Conservation (phyloP, 2,797 vertebrate genomes). For the Catamblyrhynchus diadema region DNA sequence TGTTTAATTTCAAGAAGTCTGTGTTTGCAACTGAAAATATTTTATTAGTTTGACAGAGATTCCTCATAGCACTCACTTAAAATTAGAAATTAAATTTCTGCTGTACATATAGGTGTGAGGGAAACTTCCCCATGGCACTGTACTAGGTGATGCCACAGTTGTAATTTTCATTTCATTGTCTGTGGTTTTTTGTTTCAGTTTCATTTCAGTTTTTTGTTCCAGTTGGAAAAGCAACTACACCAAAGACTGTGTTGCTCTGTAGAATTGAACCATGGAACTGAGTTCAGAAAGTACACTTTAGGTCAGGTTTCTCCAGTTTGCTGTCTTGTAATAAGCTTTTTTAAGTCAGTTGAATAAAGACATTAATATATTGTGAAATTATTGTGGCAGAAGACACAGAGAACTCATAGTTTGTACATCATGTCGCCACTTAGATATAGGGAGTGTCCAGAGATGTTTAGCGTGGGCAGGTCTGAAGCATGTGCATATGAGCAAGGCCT, state of each 20-base stretch:
- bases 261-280: not conserved
- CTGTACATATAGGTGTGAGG: not conserved
- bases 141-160: not conserved
- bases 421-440: not conserved
- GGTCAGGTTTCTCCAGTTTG: not conserved
- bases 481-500: not conserved
- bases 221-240: not conserved
- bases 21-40: not conserved
- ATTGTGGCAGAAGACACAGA: not conserved
- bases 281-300: not conserved
- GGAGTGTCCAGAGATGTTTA: not conserved
- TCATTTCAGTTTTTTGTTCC: not conserved
- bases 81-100: not conserved
- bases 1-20: not conserved
- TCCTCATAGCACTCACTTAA: not conserved
- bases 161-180: not conserved
- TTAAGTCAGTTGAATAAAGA: not conserved
- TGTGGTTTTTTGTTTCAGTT: too few relatives aligned
- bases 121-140: not conserved
- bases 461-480: rapidly evolving
- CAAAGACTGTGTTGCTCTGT: not conserved
- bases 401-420: not conserved
- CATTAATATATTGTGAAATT: not conserved
- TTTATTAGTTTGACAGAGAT: not conserved
- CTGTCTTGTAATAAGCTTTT: not conserved